Evolutionary conservation across 2,888 invertebrate genomes (phyloP), one percentile per base, ranked within the genome.

Genomic region (Abscondita cerata): DNA sequence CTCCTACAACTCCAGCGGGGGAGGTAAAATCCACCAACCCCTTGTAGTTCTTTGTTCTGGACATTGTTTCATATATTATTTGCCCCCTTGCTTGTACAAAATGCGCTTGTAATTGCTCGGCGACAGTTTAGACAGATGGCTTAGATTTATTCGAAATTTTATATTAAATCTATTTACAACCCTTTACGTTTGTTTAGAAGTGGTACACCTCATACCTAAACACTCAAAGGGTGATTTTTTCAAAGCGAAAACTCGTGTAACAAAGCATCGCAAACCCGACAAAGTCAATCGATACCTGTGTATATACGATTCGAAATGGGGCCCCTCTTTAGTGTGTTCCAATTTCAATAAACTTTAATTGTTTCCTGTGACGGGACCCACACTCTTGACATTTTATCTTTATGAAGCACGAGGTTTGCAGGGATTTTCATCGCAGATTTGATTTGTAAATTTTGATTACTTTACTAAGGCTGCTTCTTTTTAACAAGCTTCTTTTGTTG

Each of bases 281-380:
- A 34, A 51, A 57, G 36, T 36, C 53, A 67, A 66, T 69, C 69
- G 62, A 68, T 68, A 67, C 62, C 64, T 68, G 64, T 66, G 65
- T 69, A 64, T 66, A 63, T 66, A 64, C 65, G 64, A 68, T 65
- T 65, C 63, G 62, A 66, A 61, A 68, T 64, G 65, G 65, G 61
- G 58, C 58, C 64, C 64, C 67, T 67, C 62, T 62, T 64, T 64
- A 65, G 62, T 65, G 63, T 60, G 64, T 57, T 65, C 64, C 65
- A 65, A 64, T 70, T 70, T 70, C 70, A 72, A 73, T 73, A 72
- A 73, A 73, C 63, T 68, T 72, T 71, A 72, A 73, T 73, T 73
- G 72, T 71, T 71, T 71, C 69, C 71, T 68, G 69, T 64, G 63
- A 67, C 60, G 57, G 67, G 59, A 65, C 52, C 65, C 55, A 65